Evolutionary conservation across 2,888 invertebrate genomes (phyloP).

Genomic region (Mesorhabditis belari): DNA sequence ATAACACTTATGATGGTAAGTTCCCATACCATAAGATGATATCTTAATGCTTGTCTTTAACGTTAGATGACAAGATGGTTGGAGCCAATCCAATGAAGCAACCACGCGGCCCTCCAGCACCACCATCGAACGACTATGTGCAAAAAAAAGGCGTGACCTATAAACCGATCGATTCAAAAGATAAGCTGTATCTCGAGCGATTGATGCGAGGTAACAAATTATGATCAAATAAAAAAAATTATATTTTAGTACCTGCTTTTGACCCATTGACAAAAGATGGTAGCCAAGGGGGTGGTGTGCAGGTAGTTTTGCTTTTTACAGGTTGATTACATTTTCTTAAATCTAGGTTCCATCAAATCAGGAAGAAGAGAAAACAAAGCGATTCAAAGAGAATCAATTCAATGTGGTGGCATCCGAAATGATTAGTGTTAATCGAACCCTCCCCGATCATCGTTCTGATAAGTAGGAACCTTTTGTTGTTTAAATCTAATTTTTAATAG

Average conservation of each 20-base stretch:
- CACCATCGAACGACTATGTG: not conserved
- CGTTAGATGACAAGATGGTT: no score
- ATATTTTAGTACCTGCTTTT: constrained; percentile 24
- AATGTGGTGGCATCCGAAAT: constrained; percentile 79
- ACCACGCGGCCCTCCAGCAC: not conserved
- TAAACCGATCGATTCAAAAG: constrained; percentile 3
- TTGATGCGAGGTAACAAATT: not conserved
- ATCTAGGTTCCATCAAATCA: constrained; percentile 32
- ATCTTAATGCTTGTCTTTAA: no score
- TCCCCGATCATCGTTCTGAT: constrained; percentile 71
- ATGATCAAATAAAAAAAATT: constrained; percentile 2
- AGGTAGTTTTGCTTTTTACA: no score
- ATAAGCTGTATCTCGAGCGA: not conserved
- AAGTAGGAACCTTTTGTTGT: constrained; percentile 12
- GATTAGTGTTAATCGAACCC: constrained; percentile 88
- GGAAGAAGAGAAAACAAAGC: constrained; percentile 36
- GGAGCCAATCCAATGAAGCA: not conserved
- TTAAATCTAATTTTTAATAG: constrained; percentile 7
- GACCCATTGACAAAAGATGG: constrained; percentile 29
- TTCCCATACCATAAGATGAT: no score
- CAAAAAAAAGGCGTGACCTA: constrained; percentile 2
- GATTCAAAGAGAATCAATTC: constrained; percentile 66
- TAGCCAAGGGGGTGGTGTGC: constrained; percentile 43
- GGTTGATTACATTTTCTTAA: no score
- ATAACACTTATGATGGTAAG: no score